Conservation (phyloP, 2,888 invertebrate species). For the Plusia festucae region DNA sequence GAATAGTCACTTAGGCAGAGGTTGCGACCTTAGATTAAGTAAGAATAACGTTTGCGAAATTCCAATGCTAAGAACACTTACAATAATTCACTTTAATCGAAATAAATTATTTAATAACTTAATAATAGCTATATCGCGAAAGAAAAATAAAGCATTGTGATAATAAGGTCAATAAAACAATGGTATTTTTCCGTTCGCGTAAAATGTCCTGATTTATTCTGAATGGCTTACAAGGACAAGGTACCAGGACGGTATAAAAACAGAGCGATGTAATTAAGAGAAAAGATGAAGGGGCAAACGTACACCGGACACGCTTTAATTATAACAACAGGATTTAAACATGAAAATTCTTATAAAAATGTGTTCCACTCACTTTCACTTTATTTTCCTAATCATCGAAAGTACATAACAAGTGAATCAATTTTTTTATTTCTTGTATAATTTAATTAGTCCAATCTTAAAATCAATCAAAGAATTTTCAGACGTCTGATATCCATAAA, state of each 20-base stretch:
- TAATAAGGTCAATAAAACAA: slow-evolving; percentile 39
- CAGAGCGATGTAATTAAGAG: slow-evolving; percentile 57
- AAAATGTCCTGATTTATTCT: slow-evolving; percentile 40
- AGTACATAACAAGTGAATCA: too few relatives aligned
- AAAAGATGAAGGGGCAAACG: slow-evolving; percentile 58
- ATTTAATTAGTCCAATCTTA: too few relatives aligned
- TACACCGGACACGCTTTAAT: slow-evolving; percentile 50
- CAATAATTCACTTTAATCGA: not conserved
- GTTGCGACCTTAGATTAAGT: slow-evolving; percentile 22
- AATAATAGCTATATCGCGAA: slow-evolving; percentile 24
- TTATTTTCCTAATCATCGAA: slow-evolving; percentile 8
- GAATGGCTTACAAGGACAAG: slow-evolving; percentile 44
- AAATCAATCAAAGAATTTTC: too few relatives aligned
- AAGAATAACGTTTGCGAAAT: slow-evolving; percentile 13
- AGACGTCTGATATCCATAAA: too few relatives aligned
- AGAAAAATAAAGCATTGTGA: slow-evolving; percentile 22
- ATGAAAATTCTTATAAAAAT: slow-evolving; percentile 12
- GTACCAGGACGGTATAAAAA: slow-evolving; percentile 47
- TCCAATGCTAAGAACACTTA: not conserved
- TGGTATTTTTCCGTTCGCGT: slow-evolving; percentile 30
- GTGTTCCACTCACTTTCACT: slow-evolving; percentile 6
- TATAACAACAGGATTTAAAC: slow-evolving; percentile 37
- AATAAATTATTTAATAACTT: too few relatives aligned
- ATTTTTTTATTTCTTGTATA: too few relatives aligned
- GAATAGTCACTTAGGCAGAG: slow-evolving; percentile 26